Evolutionary conservation across 2,113 vertebrate species (phyloP), one percentile per base, ranked within the genome.

Genomic region (Speoplatyrhinus poulsoni): DNA sequence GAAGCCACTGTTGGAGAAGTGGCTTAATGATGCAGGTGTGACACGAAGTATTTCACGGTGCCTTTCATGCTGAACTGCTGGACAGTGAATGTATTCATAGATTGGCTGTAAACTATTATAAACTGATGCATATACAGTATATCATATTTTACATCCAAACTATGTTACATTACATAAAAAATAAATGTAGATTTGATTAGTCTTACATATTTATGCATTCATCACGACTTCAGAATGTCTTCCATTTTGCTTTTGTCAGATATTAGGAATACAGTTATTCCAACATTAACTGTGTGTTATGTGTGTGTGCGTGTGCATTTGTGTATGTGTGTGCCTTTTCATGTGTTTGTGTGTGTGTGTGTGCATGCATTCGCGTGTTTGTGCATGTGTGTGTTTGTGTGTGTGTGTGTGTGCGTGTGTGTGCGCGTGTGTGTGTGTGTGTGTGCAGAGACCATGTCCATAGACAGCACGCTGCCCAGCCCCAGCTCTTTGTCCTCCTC

Each of bases 1-100:
- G 67, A 96, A 96, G 85, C 96, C 96, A 11, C 93, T 97, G 77
- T 87, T 97, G 82, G 95, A 97, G 89, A 97, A 96, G 83, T 97
- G 96, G 96, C 95, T 97, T 73, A 96, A 90, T 0, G 96, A 97
- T 3, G 96, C 96, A 79, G 95, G 96, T 97, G 80, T 83, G 68
- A 49, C 1, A n/a, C 15, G 69, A 52, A 41, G 67, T 58, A 26
- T 9, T 58, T 19, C 16, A 9, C 6, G 4, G 9, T 26, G 9
- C 16, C 19, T 59, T 59, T 32, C 6, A 59, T 19, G 9, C 12
- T 59, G 57, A 33, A 11, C 36, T 41, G 36, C 36, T 41, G 36
- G 36, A 41, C 36, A 41, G 6, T 41, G 36, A 41, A 41, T 41
- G 36, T 41, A 8, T 41, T 41, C 36, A 6, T 41, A 41, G 36